Evolutionary conservation across 2,113 vertebrate genomes (phyloP), one percentile per base, ranked within the genome.

Genomic region (Mobula hypostoma): DNA sequence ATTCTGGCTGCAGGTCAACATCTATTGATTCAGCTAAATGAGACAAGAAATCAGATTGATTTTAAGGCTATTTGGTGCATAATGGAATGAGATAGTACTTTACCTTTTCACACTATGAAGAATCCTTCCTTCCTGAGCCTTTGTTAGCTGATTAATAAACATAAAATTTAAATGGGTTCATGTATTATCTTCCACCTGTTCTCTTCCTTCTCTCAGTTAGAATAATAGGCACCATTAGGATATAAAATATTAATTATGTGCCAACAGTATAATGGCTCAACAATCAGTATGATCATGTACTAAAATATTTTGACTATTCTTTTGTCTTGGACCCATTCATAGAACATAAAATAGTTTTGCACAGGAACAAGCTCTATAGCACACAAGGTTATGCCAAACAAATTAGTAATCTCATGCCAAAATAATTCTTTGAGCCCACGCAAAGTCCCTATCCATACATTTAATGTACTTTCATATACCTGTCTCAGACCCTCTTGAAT

Each of bases 121-220:
- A 68, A 66, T 32, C 2, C 15, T 32, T 66, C 27, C 85, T 66
- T 68, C 85, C 85, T 36, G 61, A 32, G 12, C 61, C 29, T 90
- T 90, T 68, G 85, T 90, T 88, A 58, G 58, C 85, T 66, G 27
- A n/a, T 15, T 88, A 88, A 66, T 88, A 32, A 88, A 87, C 63
- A 56, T 27, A 61, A n/a, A 63, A 27, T 19, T 36, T 87, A 87
- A 87, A 88, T 27, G 7, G 61, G 61, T 32, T 66, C 14, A 8
- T 68, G 29, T 19, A 90, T 66, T 61, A 90, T 88, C 58, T 63
- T 90, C n/a, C 85, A 90, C 61, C 58, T 90, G 15, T 66, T 29
- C 61, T n/a, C n/a, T 90, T 90, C 61, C 85, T 90, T 14, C 27
- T 63, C 29, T n/a, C 61, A 88, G 17, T 88, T 88, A 88, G 58